These are phyloP conservation scores for Pardosa pseudoannulata DNA, from an alignment of 2,888 invertebrate genomes.

Conservation along the genomic window DNA sequence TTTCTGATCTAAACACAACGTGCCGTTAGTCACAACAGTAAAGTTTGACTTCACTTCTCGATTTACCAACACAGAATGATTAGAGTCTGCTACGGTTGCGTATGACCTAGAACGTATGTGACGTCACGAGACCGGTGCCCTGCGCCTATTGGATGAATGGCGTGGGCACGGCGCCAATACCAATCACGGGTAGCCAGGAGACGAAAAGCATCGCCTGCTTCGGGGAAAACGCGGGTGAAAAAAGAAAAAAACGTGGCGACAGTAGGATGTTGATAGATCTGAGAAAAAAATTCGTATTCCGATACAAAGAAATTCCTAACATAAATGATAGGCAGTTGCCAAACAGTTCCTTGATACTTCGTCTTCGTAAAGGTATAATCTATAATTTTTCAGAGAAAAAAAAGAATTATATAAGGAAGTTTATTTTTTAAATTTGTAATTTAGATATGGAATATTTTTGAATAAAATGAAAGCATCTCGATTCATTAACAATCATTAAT, in stretches of 20 bases:
- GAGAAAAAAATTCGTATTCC: not conserved
- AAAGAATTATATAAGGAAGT: too few relatives aligned
- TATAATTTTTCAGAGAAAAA: too few relatives aligned
- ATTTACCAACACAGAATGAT: slow-evolving; percentile 43
- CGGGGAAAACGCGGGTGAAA: not conserved
- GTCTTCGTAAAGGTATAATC: too few relatives aligned
- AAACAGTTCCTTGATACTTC: too few relatives aligned
- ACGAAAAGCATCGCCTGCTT: not conserved
- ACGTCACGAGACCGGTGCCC: slow-evolving; percentile 45
- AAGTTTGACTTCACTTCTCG: slow-evolving; percentile 3
- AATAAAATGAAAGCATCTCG: too few relatives aligned
- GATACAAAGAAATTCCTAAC: not conserved
- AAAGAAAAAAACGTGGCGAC: not conserved
- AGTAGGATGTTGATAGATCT: not conserved
- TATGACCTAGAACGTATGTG: slow-evolving; percentile 68
- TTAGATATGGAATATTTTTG: too few relatives aligned
- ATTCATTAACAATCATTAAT: too few relatives aligned
- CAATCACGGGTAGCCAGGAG: not conserved
- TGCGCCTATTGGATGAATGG: slow-evolving; percentile 35
- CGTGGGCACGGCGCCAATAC: slow-evolving; percentile 66
- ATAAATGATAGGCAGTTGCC: too few relatives aligned
- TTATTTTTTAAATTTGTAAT: too few relatives aligned
- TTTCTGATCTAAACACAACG: slow-evolving; percentile 31
- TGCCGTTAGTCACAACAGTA: not conserved
- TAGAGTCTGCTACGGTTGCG: slow-evolving; percentile 1